Evolutionary conservation across 35 echinoderm and acorn worm genomes (phyloP), one percentile per base, ranked within the genome.

Genomic region (Heliocidaris tuberculata): DNA sequence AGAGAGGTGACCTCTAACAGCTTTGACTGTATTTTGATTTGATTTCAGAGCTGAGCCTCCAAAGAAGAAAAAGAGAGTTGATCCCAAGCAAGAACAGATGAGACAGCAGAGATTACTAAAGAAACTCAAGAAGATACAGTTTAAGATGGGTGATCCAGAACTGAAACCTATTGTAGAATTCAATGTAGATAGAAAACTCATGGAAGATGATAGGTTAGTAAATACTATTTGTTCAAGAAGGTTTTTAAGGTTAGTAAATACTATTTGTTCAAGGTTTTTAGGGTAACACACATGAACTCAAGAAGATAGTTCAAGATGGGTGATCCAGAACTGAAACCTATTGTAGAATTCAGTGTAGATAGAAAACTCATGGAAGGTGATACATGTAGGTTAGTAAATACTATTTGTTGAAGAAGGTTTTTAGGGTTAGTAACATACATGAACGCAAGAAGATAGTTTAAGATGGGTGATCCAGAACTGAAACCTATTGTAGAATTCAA

Each of bases 81-180:
- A 97, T 52, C 97, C 98, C 13, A 96, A 95, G 31, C 90, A 96
- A n/a, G 96, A 97, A 49, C 54, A 90, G 31, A 70, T 96, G 50
- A 96, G 98, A 48, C 95, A 99, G 86, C 95, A 96, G 47, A 86
- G 96, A 16, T 90, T 95, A 42, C 86, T 97, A 30, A 99, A 99
- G 60, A 88, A 94, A 35, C 85, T 99, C 71, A 92, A 89, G 90
- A 97, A 97, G 60, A 47, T 97, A 9, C 96, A 96, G 88, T 93
- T 95, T 59, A 99, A 97, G 95, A 95, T 99, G 95, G 98, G 98
- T 29, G 94, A 95, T 50, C 96, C 97, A 10, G 97, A 97, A 61
- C 47, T 97, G 48, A 97, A 99, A 88, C 97, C 97, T 50, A 86
- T 97, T 9, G 94, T 95, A 49, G 98, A 99, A 31, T 96, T 99